phyloP scores from a whole-genome alignment of 1,140 invertebrate genomes.

The Plectrocnemia conspersa region DNA sequence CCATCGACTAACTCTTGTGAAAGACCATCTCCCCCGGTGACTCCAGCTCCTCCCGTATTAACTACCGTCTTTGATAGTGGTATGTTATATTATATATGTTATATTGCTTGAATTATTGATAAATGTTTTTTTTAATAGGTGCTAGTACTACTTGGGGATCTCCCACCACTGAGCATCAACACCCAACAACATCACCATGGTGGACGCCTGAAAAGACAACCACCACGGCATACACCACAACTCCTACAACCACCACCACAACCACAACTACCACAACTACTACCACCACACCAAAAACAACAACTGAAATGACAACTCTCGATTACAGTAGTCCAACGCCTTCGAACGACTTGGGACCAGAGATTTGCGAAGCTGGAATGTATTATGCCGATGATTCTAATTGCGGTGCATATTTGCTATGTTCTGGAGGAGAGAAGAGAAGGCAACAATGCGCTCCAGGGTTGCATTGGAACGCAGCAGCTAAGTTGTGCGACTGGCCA shows the following conservation, averaged over 20 bases:
- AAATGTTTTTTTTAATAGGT: conserved; percentile 1
- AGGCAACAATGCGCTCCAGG: conserved; percentile 70
- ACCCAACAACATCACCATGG: conserved; percentile 46
- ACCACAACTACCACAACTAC: conserved; percentile 39
- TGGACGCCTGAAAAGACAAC: conserved; percentile 49
- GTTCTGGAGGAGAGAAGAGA: conserved; percentile 62
- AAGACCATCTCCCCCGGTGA: conserved; percentile 61
- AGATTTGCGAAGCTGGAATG: conserved; percentile 56
- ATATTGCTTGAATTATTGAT: too few relatives aligned
- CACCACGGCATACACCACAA: conserved; percentile 43
- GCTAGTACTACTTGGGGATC: conserved; percentile 36
- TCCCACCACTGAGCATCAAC: conserved; percentile 38
- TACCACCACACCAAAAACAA: conserved; percentile 40
- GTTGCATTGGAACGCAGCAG: conserved; percentile 70
- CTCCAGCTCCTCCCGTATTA: conserved; percentile 64
- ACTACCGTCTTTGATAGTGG: conserved; percentile 53
- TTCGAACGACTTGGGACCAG: neutral
- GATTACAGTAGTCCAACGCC: neutral
- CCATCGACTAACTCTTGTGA: conserved; percentile 54
- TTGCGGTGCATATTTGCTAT: conserved; percentile 72
- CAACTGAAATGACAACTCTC: conserved; percentile 26
- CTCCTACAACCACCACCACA: conserved; percentile 34
- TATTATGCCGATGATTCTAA: conserved; percentile 63
- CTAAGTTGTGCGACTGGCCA: conserved; percentile 76
- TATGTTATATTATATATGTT: conserved; percentile 6